Evolutionary conservation across 2,888 invertebrate genomes (phyloP).

Genomic region (Hirtodrosophila duncani): DNA sequence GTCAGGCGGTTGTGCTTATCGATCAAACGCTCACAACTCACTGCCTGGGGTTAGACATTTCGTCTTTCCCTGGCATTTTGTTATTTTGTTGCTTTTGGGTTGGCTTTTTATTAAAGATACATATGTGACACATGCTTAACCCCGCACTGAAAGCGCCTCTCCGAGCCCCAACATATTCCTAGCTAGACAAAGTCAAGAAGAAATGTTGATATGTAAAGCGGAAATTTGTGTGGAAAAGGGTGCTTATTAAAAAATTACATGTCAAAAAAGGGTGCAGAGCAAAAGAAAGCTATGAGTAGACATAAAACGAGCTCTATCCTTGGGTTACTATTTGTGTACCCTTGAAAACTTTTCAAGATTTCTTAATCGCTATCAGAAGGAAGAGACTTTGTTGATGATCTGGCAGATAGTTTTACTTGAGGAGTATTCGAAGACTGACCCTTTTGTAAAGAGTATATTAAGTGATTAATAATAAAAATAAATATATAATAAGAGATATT

Average conservation of each 20-base stretch:
- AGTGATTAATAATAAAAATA: too few species aligned
- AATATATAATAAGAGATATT: too few species aligned
- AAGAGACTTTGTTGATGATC: too few species aligned
- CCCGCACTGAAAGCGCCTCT: background rate
- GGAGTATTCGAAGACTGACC: too few species aligned
- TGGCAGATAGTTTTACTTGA: too few species aligned
- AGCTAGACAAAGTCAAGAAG: conserved; percentile 38
- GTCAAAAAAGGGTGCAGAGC: conserved; percentile 44
- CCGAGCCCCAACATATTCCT: conserved; percentile 16
- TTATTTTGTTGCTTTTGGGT: conserved; percentile 35
- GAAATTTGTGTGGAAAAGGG: conserved; percentile 44
- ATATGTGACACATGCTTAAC: conserved; percentile 57
- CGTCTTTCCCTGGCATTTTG: conserved; percentile 52
- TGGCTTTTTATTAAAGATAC: conserved; percentile 34
- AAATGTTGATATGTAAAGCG: conserved; percentile 48
- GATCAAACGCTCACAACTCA: conserved; percentile 55
- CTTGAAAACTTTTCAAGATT: too few species aligned
- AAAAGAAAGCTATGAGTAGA: conserved; percentile 45
- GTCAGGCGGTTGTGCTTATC: conserved; percentile 46
- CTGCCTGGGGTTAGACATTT: conserved; percentile 27
- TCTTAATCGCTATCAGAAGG: too few species aligned
- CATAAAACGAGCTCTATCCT: conserved; percentile 31
- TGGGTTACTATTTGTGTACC: background rate
- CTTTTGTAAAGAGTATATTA: too few species aligned
- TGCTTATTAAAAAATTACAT: conserved; percentile 69